These are phyloP conservation scores for Xenopus petersii DNA, from an alignment of 2,797 vertebrate genomes.

Conservation along the genomic window DNA sequence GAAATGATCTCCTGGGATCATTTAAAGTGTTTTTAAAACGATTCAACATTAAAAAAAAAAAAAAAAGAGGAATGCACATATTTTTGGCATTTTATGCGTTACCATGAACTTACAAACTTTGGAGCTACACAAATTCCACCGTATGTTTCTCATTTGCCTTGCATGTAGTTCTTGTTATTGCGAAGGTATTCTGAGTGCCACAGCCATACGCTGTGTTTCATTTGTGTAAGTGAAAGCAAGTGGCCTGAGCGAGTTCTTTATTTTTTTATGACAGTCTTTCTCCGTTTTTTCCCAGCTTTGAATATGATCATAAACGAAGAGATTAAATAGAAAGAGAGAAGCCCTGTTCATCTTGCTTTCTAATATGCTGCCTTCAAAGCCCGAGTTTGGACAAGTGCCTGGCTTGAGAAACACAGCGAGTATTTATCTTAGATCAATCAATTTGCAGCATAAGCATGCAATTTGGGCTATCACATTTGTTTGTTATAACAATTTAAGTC, in stretches of 20 bases:
- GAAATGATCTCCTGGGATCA: conserved; percentile 50
- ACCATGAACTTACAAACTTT: conserved; percentile 50
- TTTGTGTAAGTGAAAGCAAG: conserved; percentile 49
- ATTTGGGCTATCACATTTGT: conserved; percentile 27
- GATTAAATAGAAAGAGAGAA: conserved; percentile 39
- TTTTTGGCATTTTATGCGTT: conserved; percentile 50
- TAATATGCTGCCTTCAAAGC: conserved; percentile 55
- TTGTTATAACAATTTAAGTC: conserved; percentile 7
- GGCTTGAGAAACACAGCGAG: conserved; percentile 24
- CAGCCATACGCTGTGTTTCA: conserved; percentile 37
- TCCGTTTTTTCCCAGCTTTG: conserved; percentile 42
- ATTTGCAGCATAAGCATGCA: conserved; percentile 34
- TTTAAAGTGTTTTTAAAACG: conserved; percentile 50
- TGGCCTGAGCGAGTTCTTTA: conserved; percentile 24
- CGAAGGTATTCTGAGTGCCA: conserved; percentile 40
- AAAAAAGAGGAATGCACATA: conserved; percentile 45
- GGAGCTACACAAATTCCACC: conserved; percentile 42
- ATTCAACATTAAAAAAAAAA: conserved; percentile 31
- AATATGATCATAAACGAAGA: conserved; percentile 47
- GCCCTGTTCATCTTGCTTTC: conserved; percentile 51
- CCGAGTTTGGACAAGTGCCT: conserved; percentile 51
- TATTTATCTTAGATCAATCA: conserved; percentile 43
- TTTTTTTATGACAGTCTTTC: conserved; percentile 47
- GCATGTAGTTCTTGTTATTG: conserved; percentile 46
- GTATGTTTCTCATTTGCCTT: conserved; percentile 41